Conservation (phyloP, 2,888 invertebrate species). For the Apoda limacodes region DNA sequence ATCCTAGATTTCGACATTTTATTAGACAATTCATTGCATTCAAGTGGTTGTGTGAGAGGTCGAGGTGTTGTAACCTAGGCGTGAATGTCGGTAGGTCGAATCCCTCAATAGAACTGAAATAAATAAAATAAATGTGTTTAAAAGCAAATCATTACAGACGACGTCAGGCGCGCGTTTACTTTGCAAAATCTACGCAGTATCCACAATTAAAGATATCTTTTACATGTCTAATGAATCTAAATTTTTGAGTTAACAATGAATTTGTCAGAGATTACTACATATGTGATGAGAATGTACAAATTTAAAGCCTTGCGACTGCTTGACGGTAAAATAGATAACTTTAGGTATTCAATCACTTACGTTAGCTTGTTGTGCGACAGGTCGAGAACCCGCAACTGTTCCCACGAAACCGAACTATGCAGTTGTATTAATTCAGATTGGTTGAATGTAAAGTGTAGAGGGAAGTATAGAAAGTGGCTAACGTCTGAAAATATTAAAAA, state of each 20-base stretch:
- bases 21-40: constrained; percentile 30
- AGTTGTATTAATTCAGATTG: constrained; percentile 36
- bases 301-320: too few species aligned
- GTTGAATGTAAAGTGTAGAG: constrained; percentile 34
- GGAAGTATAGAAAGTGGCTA: constrained; percentile 53
- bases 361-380: constrained; percentile 43
- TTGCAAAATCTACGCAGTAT: too few species aligned
- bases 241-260: too few species aligned
- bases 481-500: constrained; percentile 36
- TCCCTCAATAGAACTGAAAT: constrained; percentile 38
- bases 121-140: too few species aligned
- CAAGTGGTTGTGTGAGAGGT: constrained; percentile 41
- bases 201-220: too few species aligned
- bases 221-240: too few species aligned
- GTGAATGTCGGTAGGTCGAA: constrained; percentile 30
- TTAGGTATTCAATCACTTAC: constrained; percentile 43
- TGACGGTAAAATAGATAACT: too few species aligned
- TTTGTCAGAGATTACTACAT: too few species aligned
- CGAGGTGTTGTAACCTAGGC: constrained; percentile 33
- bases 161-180: too few species aligned
- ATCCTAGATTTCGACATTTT: constrained; percentile 35
- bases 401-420: constrained; percentile 32
- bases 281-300: too few species aligned
- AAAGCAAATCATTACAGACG: too few species aligned
- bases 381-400: constrained; percentile 32